These are phyloP conservation scores for Petrocephalus schoutedeni DNA, from an alignment of 2,797 vertebrate species.

Conservation along the genomic window DNA sequence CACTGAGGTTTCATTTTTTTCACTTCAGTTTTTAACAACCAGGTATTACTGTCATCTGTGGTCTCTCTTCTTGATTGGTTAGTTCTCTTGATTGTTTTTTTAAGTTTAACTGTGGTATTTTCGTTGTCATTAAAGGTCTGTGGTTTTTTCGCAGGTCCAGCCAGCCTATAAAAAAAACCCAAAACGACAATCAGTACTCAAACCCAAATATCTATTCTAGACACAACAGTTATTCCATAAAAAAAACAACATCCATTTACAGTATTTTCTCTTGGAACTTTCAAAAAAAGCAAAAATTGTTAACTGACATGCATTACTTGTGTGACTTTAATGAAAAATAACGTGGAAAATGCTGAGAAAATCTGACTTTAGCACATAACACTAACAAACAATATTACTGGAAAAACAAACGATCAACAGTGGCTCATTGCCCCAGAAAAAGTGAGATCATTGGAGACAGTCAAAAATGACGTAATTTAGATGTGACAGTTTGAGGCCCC, in stretches of 20 bases:
- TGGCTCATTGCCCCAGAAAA: too few species aligned
- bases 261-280: background rate
- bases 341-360: background rate
- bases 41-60: constrained; percentile 28
- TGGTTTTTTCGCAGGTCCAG: constrained; percentile 50
- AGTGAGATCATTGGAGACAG: background rate
- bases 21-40: constrained; percentile 38
- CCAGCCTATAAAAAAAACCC: constrained; percentile 38
- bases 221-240: background rate
- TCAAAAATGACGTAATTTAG: background rate
- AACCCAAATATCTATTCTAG: background rate
- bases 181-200: constrained; percentile 10
- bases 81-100: constrained; percentile 8
- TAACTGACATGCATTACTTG: background rate
- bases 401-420: background rate
- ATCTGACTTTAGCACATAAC: background rate
- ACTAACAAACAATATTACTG: background rate
- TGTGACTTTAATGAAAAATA: background rate
- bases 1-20: constrained; percentile 21
- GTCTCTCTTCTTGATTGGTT: constrained; percentile 21
- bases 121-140: constrained; percentile 16
- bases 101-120: constrained; percentile 10
- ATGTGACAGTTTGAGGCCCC: background rate
- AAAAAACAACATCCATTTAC: background rate
- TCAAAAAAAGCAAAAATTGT: background rate